Evolutionary conservation across 1,140 invertebrate genomes (phyloP), one percentile per base, ranked within the genome.

Genomic region (Habropoda laboriosa): DNA sequence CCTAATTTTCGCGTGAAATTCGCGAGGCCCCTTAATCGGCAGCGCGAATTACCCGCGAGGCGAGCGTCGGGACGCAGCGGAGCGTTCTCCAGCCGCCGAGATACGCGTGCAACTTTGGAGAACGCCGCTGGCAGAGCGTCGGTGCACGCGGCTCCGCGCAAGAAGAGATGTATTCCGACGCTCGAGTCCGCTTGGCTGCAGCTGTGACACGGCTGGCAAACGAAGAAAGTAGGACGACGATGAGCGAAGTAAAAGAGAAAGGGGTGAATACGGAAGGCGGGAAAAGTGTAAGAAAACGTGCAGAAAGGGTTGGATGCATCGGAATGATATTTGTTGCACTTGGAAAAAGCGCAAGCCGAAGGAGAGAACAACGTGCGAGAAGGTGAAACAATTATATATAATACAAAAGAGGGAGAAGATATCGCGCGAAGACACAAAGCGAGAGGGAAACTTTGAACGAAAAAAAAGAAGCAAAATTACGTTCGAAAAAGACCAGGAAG

Each of bases 151-250:
- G n/a, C 42, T 49, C 12, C 32, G 40, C 35, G 73, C 47, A 67
- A 51, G 66, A 85, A 71, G 82, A 53, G 63, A 67, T 64, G 68
- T 61, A 81, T 85, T 27, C 71, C 72, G 60, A 76, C 30, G 67
- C 47, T 84, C 42, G 30, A 80, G 78, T 85, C 53, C 79, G 73
- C 68, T 51, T 74, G 42, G 49, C 51, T 68, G 60, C 55, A 30
- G 40, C 53, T 57, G 66, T 70, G 85, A 81, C 81, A 66, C 70
- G 72, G 24, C 42, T 66, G 51, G 73, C 68, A 73, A 75, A 66
- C 53, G 84, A 81, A 66, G 78, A 83, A 80, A 86, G 64, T 80
- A 67, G 77, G 78, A 61, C 70, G 80, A 71, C 47, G 72, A 81
- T 38, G 61, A 55, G 24, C 38, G 42, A n/a, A n/a, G n/a, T 32